Evolutionary conservation across 2,888 invertebrate genomes (phyloP).

Genomic region (Torymus tubicola): DNA sequence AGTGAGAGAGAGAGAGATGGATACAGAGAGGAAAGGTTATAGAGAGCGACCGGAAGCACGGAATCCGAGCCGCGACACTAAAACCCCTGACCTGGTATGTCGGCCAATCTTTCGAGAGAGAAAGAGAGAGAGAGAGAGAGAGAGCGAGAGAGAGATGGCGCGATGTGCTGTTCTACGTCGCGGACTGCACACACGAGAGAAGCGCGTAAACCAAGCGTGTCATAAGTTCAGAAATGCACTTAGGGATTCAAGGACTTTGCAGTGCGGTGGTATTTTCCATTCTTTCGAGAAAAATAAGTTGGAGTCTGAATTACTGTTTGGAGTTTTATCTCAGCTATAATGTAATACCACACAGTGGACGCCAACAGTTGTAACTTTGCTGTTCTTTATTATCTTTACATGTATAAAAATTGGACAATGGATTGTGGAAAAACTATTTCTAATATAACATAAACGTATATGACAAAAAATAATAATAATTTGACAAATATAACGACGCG

Average conservation of each 20-base stretch:
- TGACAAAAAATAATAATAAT: no score
- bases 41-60: slow-evolving; percentile 63
- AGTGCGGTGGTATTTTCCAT: neutral
- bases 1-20: neutral
- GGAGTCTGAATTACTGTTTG: neutral
- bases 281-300: neutral
- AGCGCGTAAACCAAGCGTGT: slow-evolving; percentile 25
- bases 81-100: slow-evolving; percentile 71
- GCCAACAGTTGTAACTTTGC: no score
- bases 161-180: slow-evolving; percentile 12
- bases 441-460: no score
- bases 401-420: no score
- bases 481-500: no score
- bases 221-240: slow-evolving; percentile 47
- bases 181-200: neutral
- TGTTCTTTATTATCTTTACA: no score
- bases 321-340: neutral
- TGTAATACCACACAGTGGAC: neutral
- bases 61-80: slow-evolving; percentile 68
- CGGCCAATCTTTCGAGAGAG: slow-evolving; percentile 67
- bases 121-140: no score
- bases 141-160: neutral
- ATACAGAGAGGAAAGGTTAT: slow-evolving; percentile 20
- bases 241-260: slow-evolving; percentile 28
- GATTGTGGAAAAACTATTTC: no score